Evolutionary conservation across 2,888 invertebrate genomes (phyloP).

Genomic region (Polia nebulosa): DNA sequence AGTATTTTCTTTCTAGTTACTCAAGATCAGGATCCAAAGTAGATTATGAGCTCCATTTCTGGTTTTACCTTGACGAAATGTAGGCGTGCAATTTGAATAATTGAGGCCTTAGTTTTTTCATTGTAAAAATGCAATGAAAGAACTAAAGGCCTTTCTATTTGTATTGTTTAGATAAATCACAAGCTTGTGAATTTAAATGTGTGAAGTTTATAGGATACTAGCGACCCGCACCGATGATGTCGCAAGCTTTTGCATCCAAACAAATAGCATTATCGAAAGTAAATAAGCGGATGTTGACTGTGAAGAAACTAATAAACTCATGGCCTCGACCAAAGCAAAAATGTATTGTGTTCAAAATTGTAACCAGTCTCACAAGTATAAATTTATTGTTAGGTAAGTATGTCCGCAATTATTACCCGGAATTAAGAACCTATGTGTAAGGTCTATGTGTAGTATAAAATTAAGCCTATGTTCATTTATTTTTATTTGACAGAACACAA

Average conservation of each 20-base stretch:
- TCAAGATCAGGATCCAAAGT: not conserved
- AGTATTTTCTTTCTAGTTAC: too few relatives aligned
- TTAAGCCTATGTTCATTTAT: conserved; percentile 10
- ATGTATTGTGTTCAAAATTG: conserved; percentile 7
- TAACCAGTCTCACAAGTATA: not conserved
- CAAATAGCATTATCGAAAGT: too few relatives aligned
- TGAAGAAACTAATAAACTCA: not conserved
- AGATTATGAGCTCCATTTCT: not conserved
- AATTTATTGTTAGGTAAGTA: not conserved
- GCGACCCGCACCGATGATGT: too few relatives aligned
- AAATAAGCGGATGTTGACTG: not conserved
- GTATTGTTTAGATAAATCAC: too few relatives aligned
- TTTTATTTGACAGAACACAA: too few relatives aligned
- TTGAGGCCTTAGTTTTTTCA: too few relatives aligned
- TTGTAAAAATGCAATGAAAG: too few relatives aligned
- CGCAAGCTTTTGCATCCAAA: too few relatives aligned
- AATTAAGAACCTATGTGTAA: not conserved
- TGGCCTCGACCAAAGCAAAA: conserved; percentile 5
- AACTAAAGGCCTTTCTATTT: too few relatives aligned
- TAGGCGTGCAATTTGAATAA: too few relatives aligned
- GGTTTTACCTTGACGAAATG: not conserved
- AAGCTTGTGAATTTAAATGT: too few relatives aligned
- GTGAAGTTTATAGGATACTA: too few relatives aligned
- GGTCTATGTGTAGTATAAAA: not conserved
- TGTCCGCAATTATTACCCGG: conserved; percentile 3